Evolutionary conservation across 2,113 vertebrate genomes (phyloP), one percentile per base, ranked within the genome.

Genomic region (Fulmarus glacialis): DNA sequence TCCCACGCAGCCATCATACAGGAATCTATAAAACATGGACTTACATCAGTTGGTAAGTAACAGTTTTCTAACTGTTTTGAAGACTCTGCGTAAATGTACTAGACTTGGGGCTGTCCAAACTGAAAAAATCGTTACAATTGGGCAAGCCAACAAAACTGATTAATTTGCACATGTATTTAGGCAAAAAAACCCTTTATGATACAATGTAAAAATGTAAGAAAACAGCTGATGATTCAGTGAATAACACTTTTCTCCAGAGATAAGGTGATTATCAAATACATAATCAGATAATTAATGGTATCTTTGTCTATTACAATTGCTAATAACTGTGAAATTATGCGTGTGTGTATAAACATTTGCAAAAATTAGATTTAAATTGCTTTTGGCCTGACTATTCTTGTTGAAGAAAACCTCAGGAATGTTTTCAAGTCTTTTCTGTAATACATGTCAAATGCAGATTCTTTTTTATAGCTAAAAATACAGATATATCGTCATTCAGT

Each of bases 21-120:
- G 83, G 98, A 98, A 77, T 97, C 98, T 90, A 96, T 97, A 95
- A 98, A 98, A 92, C 98, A 97, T 72, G 98, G 98, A 95, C 90
- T 96, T 81, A 88, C 97, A 85, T 92, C 97, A 89, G 63, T 91
- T 82, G 98, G 98, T 99, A 98, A 98, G 98, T 99, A 94, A 87
- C 59, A 96, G 52, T 75, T 96, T 94, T 97, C 80, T 96, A 42
- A 93, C 63, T 89, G 32, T 89, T 95, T 91, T 81, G 93, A 89
- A 95, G 56, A 83, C 43, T 32, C 11, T 47, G 36, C 5, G 5
- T 56, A 87, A 78, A 82, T 91, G 27, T 78, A 19, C 36, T 67
- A 64, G 64, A 87, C 38, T 58, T 91, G 42, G 67, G 38, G 52
- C 34, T 95, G 62, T 82, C 55, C 40, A 82, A 59, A 64, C 60